Percentiles rank a stretch among this genome's conserved stretches.
phyloP scores from a whole-genome alignment of 1,140 invertebrate species.

The Neodiprion fabricii region DNA sequence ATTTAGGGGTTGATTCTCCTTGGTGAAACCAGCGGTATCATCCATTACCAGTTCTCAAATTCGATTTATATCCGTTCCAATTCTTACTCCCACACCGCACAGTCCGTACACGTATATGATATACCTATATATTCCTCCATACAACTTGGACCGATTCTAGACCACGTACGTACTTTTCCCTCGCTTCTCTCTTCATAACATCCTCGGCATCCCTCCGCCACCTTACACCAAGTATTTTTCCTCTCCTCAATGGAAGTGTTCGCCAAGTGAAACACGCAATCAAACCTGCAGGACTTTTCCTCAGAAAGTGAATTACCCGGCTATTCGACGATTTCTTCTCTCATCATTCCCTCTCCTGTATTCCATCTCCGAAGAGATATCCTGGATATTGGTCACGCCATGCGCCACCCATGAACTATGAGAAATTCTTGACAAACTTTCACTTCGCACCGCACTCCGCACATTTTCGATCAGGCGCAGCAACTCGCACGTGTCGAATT shows the following conservation, averaged over 20 bases:
- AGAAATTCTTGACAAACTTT: not conserved
- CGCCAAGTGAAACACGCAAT: slow-evolving; percentile 40
- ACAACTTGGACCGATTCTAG: too few species aligned
- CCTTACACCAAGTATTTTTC: too few species aligned
- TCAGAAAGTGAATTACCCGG: slow-evolving; percentile 41
- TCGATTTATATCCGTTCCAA: not conserved
- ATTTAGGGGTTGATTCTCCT: not conserved
- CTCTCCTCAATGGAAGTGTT: slow-evolving; percentile 36
- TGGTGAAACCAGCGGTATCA: not conserved
- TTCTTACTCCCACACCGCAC: too few species aligned
- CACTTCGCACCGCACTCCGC: not conserved
- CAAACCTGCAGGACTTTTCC: slow-evolving; percentile 42
- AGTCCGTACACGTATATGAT: too few species aligned
- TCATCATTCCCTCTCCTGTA: not conserved
- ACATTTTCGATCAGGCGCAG: too few species aligned
- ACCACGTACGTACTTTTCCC: not conserved
- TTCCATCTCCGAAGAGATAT: not conserved
- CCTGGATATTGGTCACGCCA: not conserved
- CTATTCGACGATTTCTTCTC: slow-evolving; percentile 6
- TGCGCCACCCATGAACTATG: not conserved
- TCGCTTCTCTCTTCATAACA: too few species aligned
- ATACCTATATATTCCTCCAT: too few species aligned
- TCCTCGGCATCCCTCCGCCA: too few species aligned
- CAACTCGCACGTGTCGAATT: too few species aligned
- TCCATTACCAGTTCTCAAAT: not conserved